Conservation (phyloP, 2,113 vertebrate genomes). For the Corapipo altera region DNA sequence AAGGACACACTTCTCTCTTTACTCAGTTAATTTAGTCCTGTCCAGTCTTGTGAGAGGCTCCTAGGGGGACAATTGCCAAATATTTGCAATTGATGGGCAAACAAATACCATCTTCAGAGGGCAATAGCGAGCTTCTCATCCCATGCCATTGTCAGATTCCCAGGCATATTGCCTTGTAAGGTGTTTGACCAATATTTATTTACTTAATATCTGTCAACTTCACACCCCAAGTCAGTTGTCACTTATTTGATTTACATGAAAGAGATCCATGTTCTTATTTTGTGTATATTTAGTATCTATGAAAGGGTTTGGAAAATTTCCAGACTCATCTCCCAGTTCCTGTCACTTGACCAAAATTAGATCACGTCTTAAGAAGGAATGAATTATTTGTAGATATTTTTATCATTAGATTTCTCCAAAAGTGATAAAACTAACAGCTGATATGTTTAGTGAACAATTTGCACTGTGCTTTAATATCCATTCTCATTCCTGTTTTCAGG, state of each 20-base stretch:
- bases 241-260: not conserved
- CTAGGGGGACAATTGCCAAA: not conserved
- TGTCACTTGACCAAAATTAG: not conserved
- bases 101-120: not conserved
- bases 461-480: not conserved
- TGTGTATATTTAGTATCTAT: not conserved
- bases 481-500: not conserved
- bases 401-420: not conserved
- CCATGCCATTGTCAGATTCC: rapidly evolving
- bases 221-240: not conserved
- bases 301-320: not conserved
- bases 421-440: not conserved
- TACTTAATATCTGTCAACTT: not conserved
- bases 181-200: not conserved
- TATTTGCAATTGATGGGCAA: not conserved
- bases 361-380: not conserved
- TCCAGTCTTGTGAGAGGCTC: not conserved
- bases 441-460: not conserved
- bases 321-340: not conserved
- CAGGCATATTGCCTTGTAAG: not conserved
- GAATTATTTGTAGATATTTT: not conserved
- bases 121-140: not conserved
- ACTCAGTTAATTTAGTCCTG: not conserved
- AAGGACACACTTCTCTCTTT: not conserved
- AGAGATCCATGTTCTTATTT: not conserved